A percentile compares a stretch with the other conserved stretches of the same genome.
Evolutionary conservation across 53 echinoderm and acorn worm genomes (phyloP).

Genomic region (Astropecten irregularis): DNA sequence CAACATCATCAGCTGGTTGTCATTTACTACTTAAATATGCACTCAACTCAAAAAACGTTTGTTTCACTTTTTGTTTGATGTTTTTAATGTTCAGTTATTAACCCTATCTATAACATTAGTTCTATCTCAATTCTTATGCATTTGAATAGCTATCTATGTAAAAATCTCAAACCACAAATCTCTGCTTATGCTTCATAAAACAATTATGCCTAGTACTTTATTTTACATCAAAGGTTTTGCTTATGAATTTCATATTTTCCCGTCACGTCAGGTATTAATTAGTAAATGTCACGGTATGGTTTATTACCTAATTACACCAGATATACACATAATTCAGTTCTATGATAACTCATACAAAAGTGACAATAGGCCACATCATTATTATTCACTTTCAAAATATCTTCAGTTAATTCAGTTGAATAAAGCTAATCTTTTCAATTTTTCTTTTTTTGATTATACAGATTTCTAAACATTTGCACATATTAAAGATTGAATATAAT

Average conservation of each 20-base stretch:
- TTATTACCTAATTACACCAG: conserved; percentile 8
- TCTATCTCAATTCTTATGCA: too few relatives aligned
- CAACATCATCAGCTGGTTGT: too few relatives aligned
- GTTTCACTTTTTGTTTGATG: too few relatives aligned
- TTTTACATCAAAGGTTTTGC: neutral
- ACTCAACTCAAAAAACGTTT: too few relatives aligned
- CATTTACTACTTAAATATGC: too few relatives aligned
- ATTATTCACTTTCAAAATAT: conserved; percentile 13
- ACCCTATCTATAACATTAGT: too few relatives aligned
- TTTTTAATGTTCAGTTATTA: too few relatives aligned
- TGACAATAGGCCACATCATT: neutral
- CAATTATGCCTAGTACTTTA: neutral
- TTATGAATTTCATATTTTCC: neutral
- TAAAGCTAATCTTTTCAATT: neutral
- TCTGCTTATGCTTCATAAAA: neutral
- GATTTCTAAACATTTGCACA: conserved; percentile 28
- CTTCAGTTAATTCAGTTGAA: conserved; percentile 21
- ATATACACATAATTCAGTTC: conserved; percentile 47
- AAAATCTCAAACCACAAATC: neutral
- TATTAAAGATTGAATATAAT: conserved; percentile 22
- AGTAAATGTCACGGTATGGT: neutral
- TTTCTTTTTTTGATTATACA: neutral
- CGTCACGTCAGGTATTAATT: too few relatives aligned
- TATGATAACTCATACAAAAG: conserved; percentile 57
- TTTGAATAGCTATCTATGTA: neutral